Conservation (phyloP, 2,888 invertebrate genomes). For the Conus canariensis region DNA sequence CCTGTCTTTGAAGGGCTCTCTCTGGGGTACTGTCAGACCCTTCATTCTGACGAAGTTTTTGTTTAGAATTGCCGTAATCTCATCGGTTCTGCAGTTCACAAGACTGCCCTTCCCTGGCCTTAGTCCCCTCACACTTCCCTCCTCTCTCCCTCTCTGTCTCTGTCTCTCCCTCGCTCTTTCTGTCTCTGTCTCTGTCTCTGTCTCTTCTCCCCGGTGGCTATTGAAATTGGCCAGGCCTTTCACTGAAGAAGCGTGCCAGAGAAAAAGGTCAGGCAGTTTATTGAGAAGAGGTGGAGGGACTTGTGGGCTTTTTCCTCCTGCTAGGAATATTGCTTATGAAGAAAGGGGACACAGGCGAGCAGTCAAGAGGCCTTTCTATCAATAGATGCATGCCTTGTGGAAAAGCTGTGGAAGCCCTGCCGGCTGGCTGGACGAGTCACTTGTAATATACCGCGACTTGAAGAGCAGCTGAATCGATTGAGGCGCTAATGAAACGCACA, state of each 20-base stretch:
- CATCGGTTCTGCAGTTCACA: background rate
- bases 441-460: constrained; percentile 17
- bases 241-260: constrained; percentile 7
- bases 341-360: constrained; percentile 8
- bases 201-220: background rate
- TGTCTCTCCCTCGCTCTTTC: no score
- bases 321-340: background rate
- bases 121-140: background rate
- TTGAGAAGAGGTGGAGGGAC: background rate
- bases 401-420: background rate
- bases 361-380: constrained; percentile 15
- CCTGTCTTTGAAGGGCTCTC: no score
- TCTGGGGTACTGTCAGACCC: background rate
- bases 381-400: background rate
- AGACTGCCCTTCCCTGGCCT: background rate
- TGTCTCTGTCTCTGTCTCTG: no score
- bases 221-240: background rate
- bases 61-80: background rate
- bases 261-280: constrained; percentile 2
- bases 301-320: background rate
- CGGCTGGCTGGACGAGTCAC: background rate
- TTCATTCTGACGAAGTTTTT: constrained; percentile 2
- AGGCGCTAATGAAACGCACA: background rate
- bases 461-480: background rate
- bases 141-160: background rate